A percentile compares a stretch with the other conserved stretches of the same genome.
These are phyloP conservation scores for Apeltes quadracus DNA, from an alignment of 2,113 vertebrate species.

Conservation along the genomic window DNA sequence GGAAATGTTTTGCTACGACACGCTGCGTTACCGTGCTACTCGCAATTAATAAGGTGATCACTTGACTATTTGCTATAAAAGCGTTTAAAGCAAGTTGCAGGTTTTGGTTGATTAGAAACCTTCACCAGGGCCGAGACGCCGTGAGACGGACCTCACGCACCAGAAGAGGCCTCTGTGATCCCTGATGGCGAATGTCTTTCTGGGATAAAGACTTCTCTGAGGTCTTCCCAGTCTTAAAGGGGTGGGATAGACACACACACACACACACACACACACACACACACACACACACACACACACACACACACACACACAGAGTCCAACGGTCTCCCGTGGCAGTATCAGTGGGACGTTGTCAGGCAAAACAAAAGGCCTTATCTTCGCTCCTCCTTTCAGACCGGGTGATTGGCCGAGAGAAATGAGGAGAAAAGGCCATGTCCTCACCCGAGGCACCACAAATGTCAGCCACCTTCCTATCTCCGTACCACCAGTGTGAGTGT, in stretches of 20 bases:
- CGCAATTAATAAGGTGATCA: background rate
- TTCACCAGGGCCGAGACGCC: background rate
- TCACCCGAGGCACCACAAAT: slow-evolving; percentile 86
- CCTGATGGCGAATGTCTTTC: slow-evolving; percentile 32
- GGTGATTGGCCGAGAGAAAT: slow-evolving; percentile 89
- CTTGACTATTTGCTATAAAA: background rate
- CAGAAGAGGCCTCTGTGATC: background rate
- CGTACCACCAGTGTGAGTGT: slow-evolving; percentile 34
- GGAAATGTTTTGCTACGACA: background rate
- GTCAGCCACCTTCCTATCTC: slow-evolving; percentile 83
- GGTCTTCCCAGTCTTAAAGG: slow-evolving; percentile 56
- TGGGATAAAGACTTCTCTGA: slow-evolving; percentile 43
- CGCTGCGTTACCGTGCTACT: background rate
- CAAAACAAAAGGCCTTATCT: slow-evolving; percentile 92
- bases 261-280: slow-evolving; percentile 30
- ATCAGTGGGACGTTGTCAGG: slow-evolving; percentile 88
- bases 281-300: slow-evolving; percentile 10
- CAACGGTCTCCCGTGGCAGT: slow-evolving; percentile 63
- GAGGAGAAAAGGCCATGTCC: slow-evolving; percentile 87
- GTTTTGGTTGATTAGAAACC: background rate
- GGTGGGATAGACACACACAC: slow-evolving; percentile 24
- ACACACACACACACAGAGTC: slow-evolving; percentile 18
- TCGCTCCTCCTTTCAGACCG: slow-evolving; percentile 86
- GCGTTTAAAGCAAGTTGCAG: background rate
- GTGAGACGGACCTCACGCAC: background rate